A percentile compares a stretch with the other conserved stretches of the same genome.
phyloP scores from a whole-genome alignment of 2,797 vertebrate genomes.

The Labeo calbasu region DNA sequence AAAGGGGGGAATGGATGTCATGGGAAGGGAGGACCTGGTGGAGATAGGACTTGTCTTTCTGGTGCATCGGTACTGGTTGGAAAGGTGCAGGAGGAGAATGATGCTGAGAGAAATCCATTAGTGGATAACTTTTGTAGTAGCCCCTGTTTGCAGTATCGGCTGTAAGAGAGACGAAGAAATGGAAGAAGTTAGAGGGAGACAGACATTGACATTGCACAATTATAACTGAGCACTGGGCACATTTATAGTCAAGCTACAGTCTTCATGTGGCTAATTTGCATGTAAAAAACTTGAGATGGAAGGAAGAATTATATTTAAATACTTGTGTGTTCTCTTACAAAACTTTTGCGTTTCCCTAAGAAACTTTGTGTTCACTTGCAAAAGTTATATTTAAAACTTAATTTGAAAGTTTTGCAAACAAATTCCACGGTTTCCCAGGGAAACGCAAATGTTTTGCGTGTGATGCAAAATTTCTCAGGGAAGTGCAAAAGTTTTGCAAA shows the following conservation, averaged over 20 bases:
- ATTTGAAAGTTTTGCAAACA: neutral
- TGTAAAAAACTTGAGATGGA: neutral
- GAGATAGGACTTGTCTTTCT: constrained; percentile 76
- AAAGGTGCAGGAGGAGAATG: constrained; percentile 75
- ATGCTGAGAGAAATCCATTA: constrained; percentile 79
- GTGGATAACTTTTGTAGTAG: constrained; percentile 86
- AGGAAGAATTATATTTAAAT: neutral
- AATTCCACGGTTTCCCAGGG: neutral
- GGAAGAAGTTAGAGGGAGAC: neutral
- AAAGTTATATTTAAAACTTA: neutral
- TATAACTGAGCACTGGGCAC: neutral
- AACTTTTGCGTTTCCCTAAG: neutral
- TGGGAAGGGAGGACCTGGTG: constrained; percentile 68
- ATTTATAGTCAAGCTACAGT: neutral
- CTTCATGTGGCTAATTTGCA: neutral
- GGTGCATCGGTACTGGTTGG: constrained; percentile 70
- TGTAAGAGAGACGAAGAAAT: constrained; percentile 53
- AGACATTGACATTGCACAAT: neutral
- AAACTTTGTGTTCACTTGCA: neutral
- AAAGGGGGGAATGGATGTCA: constrained; percentile 76
- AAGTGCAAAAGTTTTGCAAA: neutral
- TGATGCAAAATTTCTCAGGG: neutral
- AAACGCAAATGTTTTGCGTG: neutral
- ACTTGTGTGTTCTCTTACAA: neutral
- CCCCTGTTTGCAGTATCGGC: constrained; percentile 80